Evolutionary conservation across 2,888 invertebrate genomes (phyloP), one percentile per base, ranked within the genome.

Genomic region (Synergus gifuensis): DNA sequence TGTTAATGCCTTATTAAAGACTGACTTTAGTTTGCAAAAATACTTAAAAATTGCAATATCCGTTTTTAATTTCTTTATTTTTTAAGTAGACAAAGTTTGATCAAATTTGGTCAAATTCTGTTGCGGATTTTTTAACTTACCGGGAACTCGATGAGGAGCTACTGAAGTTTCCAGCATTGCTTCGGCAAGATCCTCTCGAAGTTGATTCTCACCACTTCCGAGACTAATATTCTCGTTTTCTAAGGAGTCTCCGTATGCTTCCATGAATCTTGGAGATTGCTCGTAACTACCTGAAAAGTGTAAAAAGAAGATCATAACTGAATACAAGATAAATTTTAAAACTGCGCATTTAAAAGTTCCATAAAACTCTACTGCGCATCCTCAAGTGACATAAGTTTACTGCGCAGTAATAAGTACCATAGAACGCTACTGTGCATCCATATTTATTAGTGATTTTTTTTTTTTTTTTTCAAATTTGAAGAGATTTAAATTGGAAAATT

Each of bases 181-280:
- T 90, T 98, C 98, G 0, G 98, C 98, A 78, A 98, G 94, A 92
- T 98, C 98, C 91, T 98, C 98, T 85, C 96, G 94, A 18, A 98
- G 93, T 88, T 97, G 96, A 79, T 96, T 95, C 88, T 98, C 98
- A 69, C 96, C 96, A 1, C 94, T 92, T 12, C 93, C 94, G 58
- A 92, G 90, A 16, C 89, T 88, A 12, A 88, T 86, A 64, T 87
- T 89, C 64, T 91, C 92, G 49, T 89, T 89, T 46, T 92, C 92
- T 76, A 91, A 77, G 7, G 91, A 87, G 82, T 92, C 92, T 83
- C 95, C 95, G 90, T 96, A 96, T 81, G 96, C 96, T 92, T 98
- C 98, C 89, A 97, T 94, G 77, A 96, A 92, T 86, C 95, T 94
- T 58, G 98, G 98, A 1, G 98, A 97, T 89, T 98, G 98, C 91